These are phyloP conservation scores for Tigriopus japonicus DNA, from an alignment of 1,140 invertebrate species.

Conservation along the genomic window DNA sequence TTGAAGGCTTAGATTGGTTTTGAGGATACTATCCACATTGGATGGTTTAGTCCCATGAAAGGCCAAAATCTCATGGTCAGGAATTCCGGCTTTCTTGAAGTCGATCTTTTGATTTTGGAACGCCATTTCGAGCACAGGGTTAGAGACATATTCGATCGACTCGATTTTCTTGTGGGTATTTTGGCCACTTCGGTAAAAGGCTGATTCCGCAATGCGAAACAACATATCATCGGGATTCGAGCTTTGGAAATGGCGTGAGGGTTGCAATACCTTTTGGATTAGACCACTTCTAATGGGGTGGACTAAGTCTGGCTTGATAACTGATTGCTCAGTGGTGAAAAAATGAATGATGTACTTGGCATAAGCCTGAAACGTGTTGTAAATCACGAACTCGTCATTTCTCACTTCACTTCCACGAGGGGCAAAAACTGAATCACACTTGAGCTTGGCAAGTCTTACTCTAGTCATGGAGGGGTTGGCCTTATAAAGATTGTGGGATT, in stretches of 20 bases:
- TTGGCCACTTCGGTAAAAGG: neutral
- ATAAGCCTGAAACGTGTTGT: neutral
- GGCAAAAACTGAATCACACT: neutral
- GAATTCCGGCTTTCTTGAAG: neutral
- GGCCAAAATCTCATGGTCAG: neutral
- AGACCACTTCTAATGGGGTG: neutral
- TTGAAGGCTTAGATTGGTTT: neutral
- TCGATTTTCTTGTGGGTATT: neutral
- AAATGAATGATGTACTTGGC: constrained; percentile 2
- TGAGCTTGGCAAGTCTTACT: neutral
- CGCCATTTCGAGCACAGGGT: neutral
- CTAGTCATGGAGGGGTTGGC: neutral
- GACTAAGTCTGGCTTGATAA: no score
- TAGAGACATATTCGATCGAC: neutral
- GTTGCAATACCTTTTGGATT: neutral
- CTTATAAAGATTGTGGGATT: neutral
- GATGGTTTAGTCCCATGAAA: neutral
- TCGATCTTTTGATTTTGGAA: neutral
- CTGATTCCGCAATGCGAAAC: neutral
- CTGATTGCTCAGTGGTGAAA: no score
- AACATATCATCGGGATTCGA: neutral
- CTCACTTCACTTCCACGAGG: neutral
- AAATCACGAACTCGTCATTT: constrained; percentile 6
- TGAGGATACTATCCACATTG: neutral
- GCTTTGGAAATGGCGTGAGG: neutral